Conservation (phyloP, 2,113 vertebrate genomes). For the Catharus minimus region DNA sequence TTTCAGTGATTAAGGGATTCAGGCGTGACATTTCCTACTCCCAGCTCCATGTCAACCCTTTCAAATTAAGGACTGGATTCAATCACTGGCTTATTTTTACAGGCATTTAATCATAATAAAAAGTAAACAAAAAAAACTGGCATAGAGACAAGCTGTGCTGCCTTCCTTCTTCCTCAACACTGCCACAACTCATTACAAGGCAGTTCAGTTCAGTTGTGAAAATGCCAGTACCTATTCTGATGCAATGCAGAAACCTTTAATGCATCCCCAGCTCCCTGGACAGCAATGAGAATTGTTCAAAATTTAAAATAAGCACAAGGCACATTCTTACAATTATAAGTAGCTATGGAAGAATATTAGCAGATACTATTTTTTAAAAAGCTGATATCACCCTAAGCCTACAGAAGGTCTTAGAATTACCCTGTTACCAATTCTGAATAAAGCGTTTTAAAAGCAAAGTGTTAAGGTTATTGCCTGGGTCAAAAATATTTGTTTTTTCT, state of each 20-base stretch:
- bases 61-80: slow-evolving; percentile 26
- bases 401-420: background rate
- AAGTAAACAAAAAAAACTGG: background rate
- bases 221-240: background rate
- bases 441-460: background rate
- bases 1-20: background rate
- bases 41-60: background rate
- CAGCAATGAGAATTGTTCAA: background rate
- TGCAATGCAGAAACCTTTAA: background rate
- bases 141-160: background rate
- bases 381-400: background rate
- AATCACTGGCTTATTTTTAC: slow-evolving; percentile 20
- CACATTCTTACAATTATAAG: background rate
- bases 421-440: background rate
- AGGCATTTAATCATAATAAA: slow-evolving; percentile 16
- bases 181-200: background rate
- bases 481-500: slow-evolving; percentile 30
- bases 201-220: background rate
- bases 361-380: background rate
- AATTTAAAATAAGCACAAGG: background rate
- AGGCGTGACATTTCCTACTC: background rate
- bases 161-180: background rate
- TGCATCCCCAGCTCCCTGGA: background rate
- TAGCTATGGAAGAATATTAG: background rate
- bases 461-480: background rate